phyloP scores from a whole-genome alignment of 35 echinoderm and acorn worm genomes.

The Apostichopus californicus region DNA sequence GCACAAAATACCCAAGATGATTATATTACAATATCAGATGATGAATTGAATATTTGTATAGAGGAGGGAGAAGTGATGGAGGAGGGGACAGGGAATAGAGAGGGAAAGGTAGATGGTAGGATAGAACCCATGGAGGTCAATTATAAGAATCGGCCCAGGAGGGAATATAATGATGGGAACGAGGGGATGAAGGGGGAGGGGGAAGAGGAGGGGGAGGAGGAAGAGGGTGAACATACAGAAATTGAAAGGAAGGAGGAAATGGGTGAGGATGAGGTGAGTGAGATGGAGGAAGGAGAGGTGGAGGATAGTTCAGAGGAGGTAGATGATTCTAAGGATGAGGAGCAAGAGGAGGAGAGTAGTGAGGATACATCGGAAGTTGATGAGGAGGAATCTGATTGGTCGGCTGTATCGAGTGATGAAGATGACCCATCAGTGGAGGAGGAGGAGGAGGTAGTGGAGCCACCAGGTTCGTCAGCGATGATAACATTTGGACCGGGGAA shows the following conservation, averaged over 20 bases:
- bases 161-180: not conserved
- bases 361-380: not conserved
- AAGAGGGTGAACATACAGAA: not conserved
- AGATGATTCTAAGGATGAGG: not conserved
- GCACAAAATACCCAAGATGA: conserved; percentile 4
- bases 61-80: not conserved
- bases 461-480: conserved; percentile 8
- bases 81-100: not conserved
- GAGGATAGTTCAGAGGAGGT: conserved; percentile 7
- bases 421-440: conserved; percentile 14
- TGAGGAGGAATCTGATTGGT: not conserved
- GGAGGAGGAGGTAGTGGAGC: not conserved
- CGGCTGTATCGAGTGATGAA: not conserved
- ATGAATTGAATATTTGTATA: not conserved
- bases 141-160: not conserved
- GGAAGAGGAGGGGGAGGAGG: not conserved
- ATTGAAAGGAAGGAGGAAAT: not conserved
- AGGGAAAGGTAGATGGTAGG: not conserved
- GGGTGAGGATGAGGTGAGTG: not conserved
- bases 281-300: conserved; percentile 39
- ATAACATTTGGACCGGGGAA: not conserved
- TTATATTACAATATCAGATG: conserved; percentile 51
- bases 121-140: not conserved
- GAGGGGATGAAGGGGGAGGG: not conserved
- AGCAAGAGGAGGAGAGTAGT: not conserved